phyloP scores from a whole-genome alignment of 2,113 vertebrate genomes.

The Pygathrix nemaeus region DNA sequence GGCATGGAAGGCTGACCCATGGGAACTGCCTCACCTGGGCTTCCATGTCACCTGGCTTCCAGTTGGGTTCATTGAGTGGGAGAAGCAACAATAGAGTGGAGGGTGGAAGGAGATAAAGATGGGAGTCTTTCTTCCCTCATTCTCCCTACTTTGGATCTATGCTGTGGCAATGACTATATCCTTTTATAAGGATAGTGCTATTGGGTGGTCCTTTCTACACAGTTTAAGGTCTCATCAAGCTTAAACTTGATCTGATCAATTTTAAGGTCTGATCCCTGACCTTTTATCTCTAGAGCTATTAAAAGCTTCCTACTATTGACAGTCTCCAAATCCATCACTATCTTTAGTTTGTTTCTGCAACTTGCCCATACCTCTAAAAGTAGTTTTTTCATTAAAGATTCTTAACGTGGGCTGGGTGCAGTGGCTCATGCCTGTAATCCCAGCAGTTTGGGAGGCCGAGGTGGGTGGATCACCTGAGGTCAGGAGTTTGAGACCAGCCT shows the following conservation, averaged over 20 bases:
- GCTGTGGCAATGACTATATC: background rate
- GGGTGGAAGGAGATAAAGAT: background rate
- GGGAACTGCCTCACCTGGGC: background rate
- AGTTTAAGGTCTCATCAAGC: background rate
- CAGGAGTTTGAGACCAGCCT: too few species aligned
- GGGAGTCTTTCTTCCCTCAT: background rate
- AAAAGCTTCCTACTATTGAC: background rate
- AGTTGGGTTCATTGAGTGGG: background rate
- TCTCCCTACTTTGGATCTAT: background rate
- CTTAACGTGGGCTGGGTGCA: too few species aligned
- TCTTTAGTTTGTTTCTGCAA: background rate
- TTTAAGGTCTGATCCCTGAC: background rate
- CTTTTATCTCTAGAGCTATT: background rate
- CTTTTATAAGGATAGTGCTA: background rate
- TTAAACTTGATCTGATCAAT: background rate
- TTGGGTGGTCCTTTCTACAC: background rate
- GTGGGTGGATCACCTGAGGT: too few species aligned
- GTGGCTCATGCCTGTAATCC: too few species aligned
- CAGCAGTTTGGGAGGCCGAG: too few species aligned
- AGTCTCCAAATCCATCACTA: background rate
- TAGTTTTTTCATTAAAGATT: background rate
- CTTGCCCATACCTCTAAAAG: background rate
- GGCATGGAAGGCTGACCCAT: background rate
- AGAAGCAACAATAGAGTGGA: background rate
- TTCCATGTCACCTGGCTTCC: background rate